phyloP scores from a whole-genome alignment of 2,888 invertebrate species.

The Ischnura elegans region DNA sequence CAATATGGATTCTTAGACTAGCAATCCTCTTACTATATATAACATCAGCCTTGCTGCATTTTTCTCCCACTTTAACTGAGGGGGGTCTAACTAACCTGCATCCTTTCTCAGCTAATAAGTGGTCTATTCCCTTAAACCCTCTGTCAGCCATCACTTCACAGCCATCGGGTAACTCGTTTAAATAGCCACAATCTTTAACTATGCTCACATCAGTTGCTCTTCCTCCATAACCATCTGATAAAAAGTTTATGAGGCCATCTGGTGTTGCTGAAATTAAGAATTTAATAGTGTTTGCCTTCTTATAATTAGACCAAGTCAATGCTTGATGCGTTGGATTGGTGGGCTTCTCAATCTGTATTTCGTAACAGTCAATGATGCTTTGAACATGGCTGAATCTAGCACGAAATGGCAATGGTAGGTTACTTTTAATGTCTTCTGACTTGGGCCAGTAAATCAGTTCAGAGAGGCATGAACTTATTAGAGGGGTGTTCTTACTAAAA shows the following conservation, averaged over 20 bases:
- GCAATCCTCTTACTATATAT: background rate
- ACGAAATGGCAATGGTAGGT: slow-evolving; percentile 15
- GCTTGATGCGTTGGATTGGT: slow-evolving; percentile 68
- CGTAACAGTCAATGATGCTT: slow-evolving; percentile 70
- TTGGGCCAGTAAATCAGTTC: slow-evolving; percentile 62
- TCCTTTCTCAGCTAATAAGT: too few relatives aligned
- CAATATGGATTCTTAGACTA: background rate
- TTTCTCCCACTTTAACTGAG: background rate
- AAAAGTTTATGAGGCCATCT: slow-evolving; percentile 69
- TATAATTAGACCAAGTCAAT: slow-evolving; percentile 51
- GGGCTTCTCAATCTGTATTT: slow-evolving; percentile 71
- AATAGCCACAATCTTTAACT: slow-evolving; percentile 7
- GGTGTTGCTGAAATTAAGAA: slow-evolving; percentile 69
- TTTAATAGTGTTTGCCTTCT: slow-evolving; percentile 69
- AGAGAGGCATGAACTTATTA: background rate
- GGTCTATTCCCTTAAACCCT: slow-evolving; percentile 6
- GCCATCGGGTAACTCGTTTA: background rate
- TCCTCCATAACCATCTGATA: slow-evolving; percentile 70
- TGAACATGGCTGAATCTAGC: slow-evolving; percentile 19
- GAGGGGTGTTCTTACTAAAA: background rate
- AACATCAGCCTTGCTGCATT: background rate
- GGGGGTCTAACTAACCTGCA: background rate
- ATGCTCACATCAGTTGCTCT: background rate
- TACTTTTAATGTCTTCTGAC: slow-evolving; percentile 37
- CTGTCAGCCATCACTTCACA: slow-evolving; percentile 5